These are phyloP conservation scores for Atethmia centrago DNA, from an alignment of 2,888 invertebrate genomes.

Conservation along the genomic window DNA sequence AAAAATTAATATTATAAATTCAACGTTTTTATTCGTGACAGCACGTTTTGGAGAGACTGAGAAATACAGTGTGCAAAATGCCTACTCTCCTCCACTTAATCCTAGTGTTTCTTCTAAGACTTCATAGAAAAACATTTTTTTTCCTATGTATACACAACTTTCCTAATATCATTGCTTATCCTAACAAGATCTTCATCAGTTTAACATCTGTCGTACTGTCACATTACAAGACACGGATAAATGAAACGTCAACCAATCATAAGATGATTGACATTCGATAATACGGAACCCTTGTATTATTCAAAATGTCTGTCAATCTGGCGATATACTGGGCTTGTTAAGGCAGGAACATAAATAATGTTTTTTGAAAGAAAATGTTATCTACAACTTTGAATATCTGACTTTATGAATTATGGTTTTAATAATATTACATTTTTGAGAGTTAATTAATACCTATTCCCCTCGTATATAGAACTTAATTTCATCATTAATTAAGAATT, in stretches of 20 bases:
- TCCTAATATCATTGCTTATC: too few species aligned
- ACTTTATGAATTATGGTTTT: background rate
- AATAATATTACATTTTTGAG: background rate
- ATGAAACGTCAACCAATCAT: constrained; percentile 19
- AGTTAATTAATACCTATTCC: background rate
- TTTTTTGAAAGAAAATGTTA: background rate
- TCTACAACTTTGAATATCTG: background rate
- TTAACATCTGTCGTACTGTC: constrained; percentile 20
- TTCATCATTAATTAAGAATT: background rate
- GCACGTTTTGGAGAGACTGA: background rate
- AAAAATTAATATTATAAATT: too few species aligned
- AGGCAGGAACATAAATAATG: background rate
- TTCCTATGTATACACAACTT: too few species aligned
- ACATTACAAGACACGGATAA: constrained; percentile 16
- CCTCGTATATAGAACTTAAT: background rate
- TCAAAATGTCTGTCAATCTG: constrained; percentile 10
- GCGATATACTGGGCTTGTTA: background rate
- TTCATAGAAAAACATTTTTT: too few species aligned
- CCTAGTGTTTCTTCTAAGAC: background rate
- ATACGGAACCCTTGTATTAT: constrained; percentile 11
- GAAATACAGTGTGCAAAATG: background rate
- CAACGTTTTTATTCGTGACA: too few species aligned
- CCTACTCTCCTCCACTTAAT: background rate
- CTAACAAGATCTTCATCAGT: constrained; percentile 4
- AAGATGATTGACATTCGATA: constrained; percentile 29